Conservation (phyloP, 2,113 vertebrate genomes). For the Notarius lentiginosus region DNA sequence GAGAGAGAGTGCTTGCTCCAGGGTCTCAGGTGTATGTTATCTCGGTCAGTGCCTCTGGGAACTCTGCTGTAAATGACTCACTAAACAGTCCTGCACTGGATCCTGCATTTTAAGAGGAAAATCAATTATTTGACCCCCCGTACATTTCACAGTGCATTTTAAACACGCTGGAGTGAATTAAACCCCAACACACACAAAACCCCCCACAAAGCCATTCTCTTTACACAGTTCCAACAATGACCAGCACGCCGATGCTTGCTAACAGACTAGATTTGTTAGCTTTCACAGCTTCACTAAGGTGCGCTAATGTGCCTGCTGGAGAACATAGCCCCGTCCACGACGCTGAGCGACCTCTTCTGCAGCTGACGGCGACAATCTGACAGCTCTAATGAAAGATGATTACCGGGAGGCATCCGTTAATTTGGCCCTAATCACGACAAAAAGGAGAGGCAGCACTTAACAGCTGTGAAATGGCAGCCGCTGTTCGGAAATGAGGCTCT, state of each 20-base stretch:
- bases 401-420: conserved; percentile 80
- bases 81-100: conserved; percentile 73
- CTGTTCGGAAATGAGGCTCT: conserved; percentile 72
- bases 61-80: conserved; percentile 73
- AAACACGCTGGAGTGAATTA: conserved; percentile 76
- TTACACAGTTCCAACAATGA: conserved; percentile 71
- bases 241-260: conserved; percentile 64
- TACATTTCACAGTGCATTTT: conserved; percentile 78
- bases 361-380: conserved; percentile 64
- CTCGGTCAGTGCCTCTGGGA: conserved; percentile 68
- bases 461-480: conserved; percentile 79
- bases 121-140: conserved; percentile 77
- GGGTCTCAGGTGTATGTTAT: conserved; percentile 75
- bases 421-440: conserved; percentile 76
- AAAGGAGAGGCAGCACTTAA: conserved; percentile 74
- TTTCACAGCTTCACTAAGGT: conserved; percentile 62
- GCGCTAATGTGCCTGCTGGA: conserved; percentile 61
- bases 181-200: conserved; percentile 65
- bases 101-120: conserved; percentile 70
- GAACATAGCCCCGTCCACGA: conserved; percentile 61
- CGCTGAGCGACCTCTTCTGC: conserved; percentile 51
- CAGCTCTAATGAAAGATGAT: conserved; percentile 80
- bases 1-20: conserved; percentile 52
- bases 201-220: conserved; percentile 48
- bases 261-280: conserved; percentile 60